These are phyloP conservation scores for Pogona vitticeps DNA, from an alignment of 2,113 vertebrate species.

Conservation along the genomic window DNA sequence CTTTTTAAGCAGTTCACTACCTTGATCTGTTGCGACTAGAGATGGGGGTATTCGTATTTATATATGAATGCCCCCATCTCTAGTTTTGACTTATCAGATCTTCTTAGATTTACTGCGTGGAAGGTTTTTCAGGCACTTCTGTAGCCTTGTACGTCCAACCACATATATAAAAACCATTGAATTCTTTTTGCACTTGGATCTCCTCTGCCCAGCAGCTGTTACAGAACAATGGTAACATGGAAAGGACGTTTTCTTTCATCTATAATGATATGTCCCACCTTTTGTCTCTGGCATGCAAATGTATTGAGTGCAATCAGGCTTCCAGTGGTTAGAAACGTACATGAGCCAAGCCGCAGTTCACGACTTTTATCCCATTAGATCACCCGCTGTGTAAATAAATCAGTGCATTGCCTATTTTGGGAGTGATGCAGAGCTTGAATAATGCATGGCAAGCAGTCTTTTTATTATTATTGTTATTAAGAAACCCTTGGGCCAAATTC, in stretches of 20 bases:
- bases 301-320: conserved; percentile 57
- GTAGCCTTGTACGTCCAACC: conserved; percentile 50
- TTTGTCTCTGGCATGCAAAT: conserved; percentile 57
- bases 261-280: conserved; percentile 50
- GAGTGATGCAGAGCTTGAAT: conserved; percentile 1
- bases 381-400: conserved; percentile 39
- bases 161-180: neutral
- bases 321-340: conserved; percentile 48
- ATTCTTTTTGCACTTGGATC: neutral
- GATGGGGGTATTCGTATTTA: no score
- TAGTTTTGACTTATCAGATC: conserved; percentile 11
- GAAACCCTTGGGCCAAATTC: conserved; percentile 20
- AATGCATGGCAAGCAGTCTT: neutral
- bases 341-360: conserved; percentile 48
- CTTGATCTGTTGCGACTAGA: neutral
- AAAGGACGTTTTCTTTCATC: conserved; percentile 43
- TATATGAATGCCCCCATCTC: no score
- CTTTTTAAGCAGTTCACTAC: neutral
- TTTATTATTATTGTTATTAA: conserved; percentile 23
- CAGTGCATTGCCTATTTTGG: conserved; percentile 26
- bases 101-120: conserved; percentile 13
- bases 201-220: neutral
- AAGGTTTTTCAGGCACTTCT: conserved; percentile 6
- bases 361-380: conserved; percentile 39
- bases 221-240: conserved; percentile 40